Conservation (phyloP, 1,140 invertebrate species). For the Nasonia giraulti region DNA sequence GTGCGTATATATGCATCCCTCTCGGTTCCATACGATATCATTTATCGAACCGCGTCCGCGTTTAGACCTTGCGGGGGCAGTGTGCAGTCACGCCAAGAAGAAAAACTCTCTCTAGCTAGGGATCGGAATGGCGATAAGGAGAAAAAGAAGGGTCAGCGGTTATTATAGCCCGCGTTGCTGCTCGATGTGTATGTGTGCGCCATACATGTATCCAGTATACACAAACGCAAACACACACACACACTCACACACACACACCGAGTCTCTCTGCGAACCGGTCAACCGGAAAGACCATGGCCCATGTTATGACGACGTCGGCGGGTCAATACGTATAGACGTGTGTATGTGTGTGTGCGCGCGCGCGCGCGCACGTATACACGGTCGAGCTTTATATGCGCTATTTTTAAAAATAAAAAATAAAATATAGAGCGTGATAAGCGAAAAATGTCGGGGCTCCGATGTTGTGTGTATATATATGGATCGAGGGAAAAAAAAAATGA, state of each 20-base stretch:
- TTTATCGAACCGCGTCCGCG: neutral
- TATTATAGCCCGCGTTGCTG: neutral
- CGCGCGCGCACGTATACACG: neutral
- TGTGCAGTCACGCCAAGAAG: neutral
- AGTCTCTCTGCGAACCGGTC: constrained; percentile 39
- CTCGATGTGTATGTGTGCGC: neutral
- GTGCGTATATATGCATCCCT: neutral
- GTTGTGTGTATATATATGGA: too few species aligned
- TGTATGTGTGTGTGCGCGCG: neutral
- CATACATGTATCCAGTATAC: neutral
- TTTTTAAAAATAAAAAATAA: constrained; percentile 3
- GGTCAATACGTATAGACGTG: neutral
- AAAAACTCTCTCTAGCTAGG: neutral
- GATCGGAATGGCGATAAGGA: neutral
- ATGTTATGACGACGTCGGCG: constrained; percentile 26
- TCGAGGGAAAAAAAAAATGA: too few species aligned
- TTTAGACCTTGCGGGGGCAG: neutral
- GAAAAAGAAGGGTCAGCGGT: neutral
- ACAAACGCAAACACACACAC: neutral
- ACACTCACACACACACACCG: constrained; percentile 43
- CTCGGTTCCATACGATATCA: neutral
- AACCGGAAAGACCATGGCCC: constrained; percentile 51
- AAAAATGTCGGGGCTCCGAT: neutral
- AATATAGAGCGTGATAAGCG: neutral
- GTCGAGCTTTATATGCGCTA: constrained; percentile 2